Percentiles rank a stretch among this genome's conserved stretches.
Conservation (phyloP, 1,140 invertebrate genomes). For the Ceratoteleas bidentatus region DNA sequence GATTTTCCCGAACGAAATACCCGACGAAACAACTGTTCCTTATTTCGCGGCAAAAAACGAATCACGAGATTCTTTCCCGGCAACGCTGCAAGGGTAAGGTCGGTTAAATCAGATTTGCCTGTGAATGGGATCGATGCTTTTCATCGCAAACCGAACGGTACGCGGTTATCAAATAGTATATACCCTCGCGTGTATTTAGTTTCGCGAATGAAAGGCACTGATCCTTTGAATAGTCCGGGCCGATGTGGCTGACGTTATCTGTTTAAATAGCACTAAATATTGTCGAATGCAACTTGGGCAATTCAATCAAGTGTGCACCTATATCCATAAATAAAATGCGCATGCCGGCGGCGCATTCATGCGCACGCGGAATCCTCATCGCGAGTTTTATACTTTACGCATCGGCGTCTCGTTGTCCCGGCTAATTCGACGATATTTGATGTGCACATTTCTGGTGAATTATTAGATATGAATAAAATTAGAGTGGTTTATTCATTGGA, state of each 20-base stretch:
- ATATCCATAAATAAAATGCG: no score
- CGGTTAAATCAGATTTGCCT: constrained; percentile 18
- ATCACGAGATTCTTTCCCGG: background rate
- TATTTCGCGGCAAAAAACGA: background rate
- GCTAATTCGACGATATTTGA: no score
- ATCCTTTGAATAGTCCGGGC: constrained; percentile 12
- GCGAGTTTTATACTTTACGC: no score
- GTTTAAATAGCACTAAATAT: background rate
- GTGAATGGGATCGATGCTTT: constrained; percentile 25
- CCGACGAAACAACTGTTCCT: background rate
- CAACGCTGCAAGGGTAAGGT: background rate
- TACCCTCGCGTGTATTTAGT: constrained; percentile 14
- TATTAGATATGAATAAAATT: no score
- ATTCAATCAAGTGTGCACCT: no score
- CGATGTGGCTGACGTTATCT: background rate
- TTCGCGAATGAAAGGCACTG: constrained; percentile 9
- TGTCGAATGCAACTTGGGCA: no score
- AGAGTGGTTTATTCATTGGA: no score
- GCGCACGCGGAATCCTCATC: no score
- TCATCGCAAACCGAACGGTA: constrained; percentile 10
- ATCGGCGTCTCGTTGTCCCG: no score
- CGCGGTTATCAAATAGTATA: constrained; percentile 7
- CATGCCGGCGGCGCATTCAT: no score
- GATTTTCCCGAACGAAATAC: background rate
- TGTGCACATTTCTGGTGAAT: no score